Conservation (phyloP, 2,113 vertebrate species). For the Caracal caracal region DNA sequence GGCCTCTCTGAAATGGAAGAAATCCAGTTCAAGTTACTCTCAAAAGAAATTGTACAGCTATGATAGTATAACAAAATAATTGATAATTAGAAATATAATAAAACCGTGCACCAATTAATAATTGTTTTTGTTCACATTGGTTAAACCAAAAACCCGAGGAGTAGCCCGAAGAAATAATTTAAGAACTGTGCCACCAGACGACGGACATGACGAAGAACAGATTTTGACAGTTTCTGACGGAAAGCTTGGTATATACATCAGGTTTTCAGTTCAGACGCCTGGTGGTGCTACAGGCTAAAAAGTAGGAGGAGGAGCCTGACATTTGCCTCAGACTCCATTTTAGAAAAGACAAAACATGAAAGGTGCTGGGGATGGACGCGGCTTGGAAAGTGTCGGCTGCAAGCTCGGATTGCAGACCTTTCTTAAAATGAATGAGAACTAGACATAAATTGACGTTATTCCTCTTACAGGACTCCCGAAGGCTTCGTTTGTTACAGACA, state of each 20-base stretch:
- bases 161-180: background rate
- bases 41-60: background rate
- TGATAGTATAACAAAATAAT: background rate
- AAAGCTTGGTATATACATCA: background rate
- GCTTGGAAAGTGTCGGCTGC: background rate
- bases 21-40: background rate
- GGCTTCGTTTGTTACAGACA: background rate
- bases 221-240: background rate
- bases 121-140: conserved; percentile 13
- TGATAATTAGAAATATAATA: background rate
- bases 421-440: background rate
- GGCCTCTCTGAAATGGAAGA: background rate
- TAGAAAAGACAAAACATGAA: background rate
- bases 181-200: background rate
- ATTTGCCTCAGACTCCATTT: background rate
- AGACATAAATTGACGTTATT: background rate
- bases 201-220: background rate
- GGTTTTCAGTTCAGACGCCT: background rate
- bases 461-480: background rate
- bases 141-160: background rate
- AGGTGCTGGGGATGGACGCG: background rate
- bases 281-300: conserved; percentile 11
- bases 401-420: background rate
- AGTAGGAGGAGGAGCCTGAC: background rate
- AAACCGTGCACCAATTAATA: background rate